Percentiles rank a stretch among this genome's conserved stretches.
Conservation (phyloP, 2,113 vertebrate genomes). For the Anguilla rostrata region DNA sequence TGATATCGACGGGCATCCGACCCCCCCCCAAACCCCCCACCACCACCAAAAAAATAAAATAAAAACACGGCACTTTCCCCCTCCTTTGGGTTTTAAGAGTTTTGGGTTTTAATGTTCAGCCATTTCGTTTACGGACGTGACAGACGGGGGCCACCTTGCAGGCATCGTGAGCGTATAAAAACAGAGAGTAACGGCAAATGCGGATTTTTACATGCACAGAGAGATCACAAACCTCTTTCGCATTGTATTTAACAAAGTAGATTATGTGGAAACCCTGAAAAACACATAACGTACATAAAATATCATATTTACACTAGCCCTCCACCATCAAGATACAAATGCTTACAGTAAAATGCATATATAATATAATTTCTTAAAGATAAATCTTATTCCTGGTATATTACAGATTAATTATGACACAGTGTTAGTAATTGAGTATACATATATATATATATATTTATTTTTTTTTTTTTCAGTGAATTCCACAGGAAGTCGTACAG, state of each 20-base stretch:
- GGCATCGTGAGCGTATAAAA: conserved; percentile 7
- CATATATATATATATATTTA: neutral
- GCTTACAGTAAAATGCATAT: no score
- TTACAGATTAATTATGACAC: neutral
- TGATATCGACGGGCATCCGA: conserved; percentile 29
- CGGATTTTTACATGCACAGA: conserved; percentile 13
- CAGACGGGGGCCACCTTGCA: neutral
- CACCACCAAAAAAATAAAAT: neutral
- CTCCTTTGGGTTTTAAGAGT: neutral
- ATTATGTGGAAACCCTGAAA: neutral
- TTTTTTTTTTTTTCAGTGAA: no score
- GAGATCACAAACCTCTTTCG: neutral
- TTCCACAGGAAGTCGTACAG: neutral
- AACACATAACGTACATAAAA: no score
- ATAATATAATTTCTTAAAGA: neutral
- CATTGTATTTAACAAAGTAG: neutral
- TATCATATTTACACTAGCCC: no score
- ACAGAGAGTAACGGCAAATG: conserved; percentile 27
- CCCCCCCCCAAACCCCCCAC: neutral
- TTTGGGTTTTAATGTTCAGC: neutral
- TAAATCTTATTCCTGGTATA: neutral
- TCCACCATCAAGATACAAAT: no score
- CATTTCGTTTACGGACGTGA: neutral
- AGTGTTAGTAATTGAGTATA: neutral
- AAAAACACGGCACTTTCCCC: neutral